Base-by-base conservation (phyloP, 2,888 invertebrate species). In the Hirtodrosophila duncani region DNA sequence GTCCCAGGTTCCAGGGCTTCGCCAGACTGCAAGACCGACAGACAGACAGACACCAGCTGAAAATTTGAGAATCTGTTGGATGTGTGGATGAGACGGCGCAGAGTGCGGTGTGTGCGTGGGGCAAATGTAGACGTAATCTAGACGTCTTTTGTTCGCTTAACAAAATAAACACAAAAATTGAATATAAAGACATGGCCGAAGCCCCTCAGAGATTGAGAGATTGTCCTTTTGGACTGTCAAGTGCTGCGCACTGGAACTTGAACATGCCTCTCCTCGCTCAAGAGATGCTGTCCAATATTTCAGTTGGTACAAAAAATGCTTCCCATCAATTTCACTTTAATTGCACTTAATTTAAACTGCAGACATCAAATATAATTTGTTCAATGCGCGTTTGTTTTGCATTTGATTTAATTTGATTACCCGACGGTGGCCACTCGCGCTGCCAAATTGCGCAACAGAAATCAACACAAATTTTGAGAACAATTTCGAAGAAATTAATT, bases 321-420 rank as follows among this genome's bases (percentile, higher is more conserved):
- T 24, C 38, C 31, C 45, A 51, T 59, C 65, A 70, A 70, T 60
- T 65, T 50, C 29, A 30, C 34, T 48, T 63, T 66, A 48, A 77
- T 77, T 72, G 69, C 72, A 60, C 46, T 72, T 57, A 63, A 77
- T 63, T 67, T 48, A 42, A 63, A 33, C 23, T 57, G 67, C 67
- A 77, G 70, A 79, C 63, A 49, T 38, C 36, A 16, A 14, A 43
- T 49, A 46, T 45, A 14, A 17, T 36, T 31, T 53, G 30, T 43
- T 23, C 23, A 27, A 9, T 27, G 17, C 7, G 5, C n/a, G 21
- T 49, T 23, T 31, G n/a, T 56, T 16, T 38, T 14, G 9, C 8
- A 57, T 67, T 64, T 67, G 66, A 78, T 77, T 78, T 63, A 72
- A 75, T 72, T 78, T 60, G 67, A 58, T 61, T 62, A 53, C 67